Base-by-base conservation (phyloP, 2,888 invertebrate genomes). In the Alcis repandata region DNA sequence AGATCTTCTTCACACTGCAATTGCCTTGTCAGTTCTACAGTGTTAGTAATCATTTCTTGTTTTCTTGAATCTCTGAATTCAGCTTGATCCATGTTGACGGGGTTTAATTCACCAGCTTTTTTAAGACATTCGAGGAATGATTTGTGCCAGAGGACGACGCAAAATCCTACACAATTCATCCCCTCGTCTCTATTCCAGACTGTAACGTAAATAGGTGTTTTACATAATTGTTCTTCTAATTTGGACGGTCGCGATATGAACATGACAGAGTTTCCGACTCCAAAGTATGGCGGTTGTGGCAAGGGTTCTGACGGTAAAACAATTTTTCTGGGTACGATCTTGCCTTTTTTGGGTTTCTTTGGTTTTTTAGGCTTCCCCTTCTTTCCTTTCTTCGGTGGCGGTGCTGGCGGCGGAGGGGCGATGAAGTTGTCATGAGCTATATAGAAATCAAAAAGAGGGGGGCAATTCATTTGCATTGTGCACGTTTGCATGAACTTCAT, bases 351-450 rank as follows among this genome's bases (percentile, higher is more conserved):
- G 2, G 45, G 45, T 46, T 46, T 59, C 19, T 38, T 86, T 1
- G 46, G 59, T 51, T 62, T 68, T 53, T 19, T 17, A 15, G 45
- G 15, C 87, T 86, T 79, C 0, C 66, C 77, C 67, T 84, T 83
- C 48, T 85, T 86, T 0, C 82, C 81, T 68, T 88, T 69, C 45
- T 71, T 88, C 0, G 76, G 71, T 1, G 88, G 88, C 1, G 92
- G 91, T 1, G 83, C 74, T 0, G 92, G 92, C 1, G 92, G 92
- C 1, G 89, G 88, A 1, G 93, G 93, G 4, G 91, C 82, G 1
- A 92, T 75, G 56, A 93, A 93, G 53, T 93, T 93, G 63, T 93
- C 93, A 65, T 93, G 93, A n/a, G 92, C 92, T 8, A 93, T 83
- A 60, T 87, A 87, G 60, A 93, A 93, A 68, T 93, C 90, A 72